Conservation (phyloP, 2,888 invertebrate genomes). For the Drosophila diplacantha region DNA sequence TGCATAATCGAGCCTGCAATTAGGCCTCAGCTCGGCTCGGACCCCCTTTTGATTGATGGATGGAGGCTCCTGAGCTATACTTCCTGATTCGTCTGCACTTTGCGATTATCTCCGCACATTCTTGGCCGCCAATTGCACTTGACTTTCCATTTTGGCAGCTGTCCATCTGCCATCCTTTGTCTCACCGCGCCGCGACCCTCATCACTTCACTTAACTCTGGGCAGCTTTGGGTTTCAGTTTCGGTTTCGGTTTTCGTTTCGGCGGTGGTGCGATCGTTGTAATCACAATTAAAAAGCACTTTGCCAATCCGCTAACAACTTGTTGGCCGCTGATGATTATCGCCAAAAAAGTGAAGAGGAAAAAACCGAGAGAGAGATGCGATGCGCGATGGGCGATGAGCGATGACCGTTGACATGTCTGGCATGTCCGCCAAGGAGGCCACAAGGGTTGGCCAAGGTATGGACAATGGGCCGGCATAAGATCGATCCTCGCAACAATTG, state of each 20-base stretch:
- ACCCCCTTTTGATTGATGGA: neutral
- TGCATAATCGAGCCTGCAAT: neutral
- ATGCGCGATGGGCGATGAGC: constrained; percentile 8
- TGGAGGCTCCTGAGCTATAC: neutral
- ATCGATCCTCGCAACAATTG: constrained; percentile 11
- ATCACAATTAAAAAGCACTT: constrained; percentile 68
- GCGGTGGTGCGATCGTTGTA: constrained; percentile 28
- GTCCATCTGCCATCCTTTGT: constrained; percentile 16
- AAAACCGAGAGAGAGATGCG: constrained; percentile 6
- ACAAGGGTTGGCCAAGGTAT: neutral
- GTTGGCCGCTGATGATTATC: constrained; percentile 28
- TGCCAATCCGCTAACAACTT: constrained; percentile 41
- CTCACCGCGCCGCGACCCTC: constrained; percentile 7
- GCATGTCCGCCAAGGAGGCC: constrained; percentile 9
- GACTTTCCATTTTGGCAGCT: constrained; percentile 41
- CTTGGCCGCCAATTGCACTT: constrained; percentile 24
- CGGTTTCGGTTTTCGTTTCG: neutral
- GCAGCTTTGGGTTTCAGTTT: neutral
- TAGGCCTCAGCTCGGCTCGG: neutral
- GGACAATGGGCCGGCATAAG: constrained; percentile 18
- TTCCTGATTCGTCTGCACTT: constrained; percentile 21
- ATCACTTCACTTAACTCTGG: constrained; percentile 14
- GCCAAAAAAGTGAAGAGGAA: neutral
- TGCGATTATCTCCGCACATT: constrained; percentile 17
- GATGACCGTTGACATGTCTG: constrained; percentile 29